Conservation (phyloP, 1,140 invertebrate genomes). For the Caenorhabditis latens region DNA sequence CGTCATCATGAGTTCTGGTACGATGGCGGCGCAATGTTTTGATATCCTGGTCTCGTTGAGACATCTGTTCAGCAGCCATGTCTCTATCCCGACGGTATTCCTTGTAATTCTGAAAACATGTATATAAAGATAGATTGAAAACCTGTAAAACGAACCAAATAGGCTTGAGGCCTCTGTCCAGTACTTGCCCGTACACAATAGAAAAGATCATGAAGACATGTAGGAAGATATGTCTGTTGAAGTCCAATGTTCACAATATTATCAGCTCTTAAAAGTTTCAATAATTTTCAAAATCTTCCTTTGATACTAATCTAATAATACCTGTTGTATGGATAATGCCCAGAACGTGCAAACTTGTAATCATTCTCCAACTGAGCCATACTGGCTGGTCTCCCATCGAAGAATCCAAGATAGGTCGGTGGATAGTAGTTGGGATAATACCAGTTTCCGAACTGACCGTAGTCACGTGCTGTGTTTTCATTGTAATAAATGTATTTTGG, state of each 20-base stretch:
- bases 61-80: slow-evolving; percentile 33
- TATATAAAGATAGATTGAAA: neutral
- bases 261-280: slow-evolving; percentile 59
- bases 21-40: slow-evolving; percentile 27
- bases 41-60: slow-evolving; percentile 34
- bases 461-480: slow-evolving; percentile 63
- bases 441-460: slow-evolving; percentile 66
- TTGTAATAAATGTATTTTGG: slow-evolving; percentile 64
- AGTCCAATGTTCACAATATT: slow-evolving; percentile 66
- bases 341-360: slow-evolving; percentile 57
- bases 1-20: neutral
- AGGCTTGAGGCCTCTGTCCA: slow-evolving; percentile 22
- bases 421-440: slow-evolving; percentile 66
- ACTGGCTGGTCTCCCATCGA: slow-evolving; percentile 60
- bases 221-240: slow-evolving; percentile 64
- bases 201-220: slow-evolving; percentile 66
- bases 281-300: neutral
- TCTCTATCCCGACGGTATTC: slow-evolving; percentile 27
- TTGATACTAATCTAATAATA: neutral
- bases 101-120: slow-evolving; percentile 29
- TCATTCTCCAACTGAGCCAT: slow-evolving; percentile 65
- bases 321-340: slow-evolving; percentile 65
- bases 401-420: slow-evolving; percentile 62
- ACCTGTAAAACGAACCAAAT: neutral
- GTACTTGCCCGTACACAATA: slow-evolving; percentile 61